phyloP scores from a whole-genome alignment of 64 coral and sea anemone genomes.

The Stylophora pistillata region DNA sequence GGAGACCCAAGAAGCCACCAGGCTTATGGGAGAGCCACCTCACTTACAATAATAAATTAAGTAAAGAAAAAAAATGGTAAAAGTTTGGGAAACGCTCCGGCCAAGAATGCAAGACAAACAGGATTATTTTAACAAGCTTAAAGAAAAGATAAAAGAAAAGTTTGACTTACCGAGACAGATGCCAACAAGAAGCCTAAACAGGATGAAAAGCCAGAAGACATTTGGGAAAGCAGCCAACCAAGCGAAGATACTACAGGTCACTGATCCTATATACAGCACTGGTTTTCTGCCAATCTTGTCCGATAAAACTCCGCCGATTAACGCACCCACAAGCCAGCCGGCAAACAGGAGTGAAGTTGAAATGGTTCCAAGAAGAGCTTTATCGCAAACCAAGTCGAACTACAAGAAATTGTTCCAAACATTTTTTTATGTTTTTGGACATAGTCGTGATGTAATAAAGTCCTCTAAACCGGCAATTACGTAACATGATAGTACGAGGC shows the following conservation, averaged over 20 bases:
- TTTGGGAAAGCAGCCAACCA: constrained; percentile 37
- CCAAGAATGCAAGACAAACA: not conserved
- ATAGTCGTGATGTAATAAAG: too few relatives aligned
- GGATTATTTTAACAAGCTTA: not conserved
- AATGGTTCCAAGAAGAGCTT: constrained; percentile 35
- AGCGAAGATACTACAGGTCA: not conserved
- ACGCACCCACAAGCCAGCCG: constrained; percentile 29
- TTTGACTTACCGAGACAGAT: constrained; percentile 49
- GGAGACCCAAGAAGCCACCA: too few relatives aligned
- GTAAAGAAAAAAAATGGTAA: too few relatives aligned
- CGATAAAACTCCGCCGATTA: constrained; percentile 31
- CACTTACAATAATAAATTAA: too few relatives aligned
- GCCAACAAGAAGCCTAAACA: constrained; percentile 47
- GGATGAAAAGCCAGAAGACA: constrained; percentile 54
- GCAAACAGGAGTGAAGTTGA: constrained; percentile 46
- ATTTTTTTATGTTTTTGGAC: too few relatives aligned
- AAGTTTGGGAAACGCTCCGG: too few relatives aligned
- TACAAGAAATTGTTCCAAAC: not conserved
- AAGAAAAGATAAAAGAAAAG: not conserved
- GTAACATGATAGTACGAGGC: too few relatives aligned
- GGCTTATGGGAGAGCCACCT: too few relatives aligned
- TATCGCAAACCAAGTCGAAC: constrained; percentile 64
- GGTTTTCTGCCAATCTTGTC: constrained; percentile 62
- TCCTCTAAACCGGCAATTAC: too few relatives aligned
- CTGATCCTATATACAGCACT: constrained; percentile 11